Evolutionary conservation across 2,888 invertebrate genomes (phyloP), one percentile per base, ranked within the genome.

Genomic region (Noctua pronuba): DNA sequence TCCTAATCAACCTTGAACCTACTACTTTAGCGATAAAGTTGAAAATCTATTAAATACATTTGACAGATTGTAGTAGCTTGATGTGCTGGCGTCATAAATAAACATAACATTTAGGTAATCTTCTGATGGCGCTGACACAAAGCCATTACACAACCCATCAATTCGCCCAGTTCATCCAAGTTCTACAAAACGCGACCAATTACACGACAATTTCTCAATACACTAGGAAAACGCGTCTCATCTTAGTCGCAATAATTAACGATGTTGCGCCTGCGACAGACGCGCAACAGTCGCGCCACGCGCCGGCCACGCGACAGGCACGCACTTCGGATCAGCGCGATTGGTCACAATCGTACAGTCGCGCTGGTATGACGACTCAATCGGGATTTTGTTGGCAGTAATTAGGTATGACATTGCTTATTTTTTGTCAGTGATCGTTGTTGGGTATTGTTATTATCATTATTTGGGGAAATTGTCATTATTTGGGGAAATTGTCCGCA

Each of bases 391-490:
- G 93, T 90, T 91, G 91, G 84, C 90, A 79, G 88, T 95, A 95
- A 95, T 94, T 94, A 95, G 93, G 88, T 93, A 92, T 95, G 95
- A 95, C 95, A 94, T 92, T 90, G 94, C 93, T 93, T 93, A 93
- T 74, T 92, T 93, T 91, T 91, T 92, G 86, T 86, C 71, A 85
- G 81, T 81, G 77, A 70, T 49, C 4, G 28, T 28, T 64, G 28
- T 35, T 64, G 35, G 28, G 24, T 65, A 69, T 65, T 65, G 72
- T 82, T 83, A 4, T 58, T 28, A 58, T n/a, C n/a, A n/a, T n/a
- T 73, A 60, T 73, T 79, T 79, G 52, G 18, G 6, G 28, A 28
- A 28, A 77, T 64, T 35, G 41, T 13, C 7, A 8, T n/a, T 73
- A 60, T 73, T 79, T 79, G 52, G 18, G 6, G 28, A 28, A 28